Evolutionary conservation across 2,113 vertebrate species (phyloP), one percentile per base, ranked within the genome.

Genomic region (Microcebus griseorufus): DNA sequence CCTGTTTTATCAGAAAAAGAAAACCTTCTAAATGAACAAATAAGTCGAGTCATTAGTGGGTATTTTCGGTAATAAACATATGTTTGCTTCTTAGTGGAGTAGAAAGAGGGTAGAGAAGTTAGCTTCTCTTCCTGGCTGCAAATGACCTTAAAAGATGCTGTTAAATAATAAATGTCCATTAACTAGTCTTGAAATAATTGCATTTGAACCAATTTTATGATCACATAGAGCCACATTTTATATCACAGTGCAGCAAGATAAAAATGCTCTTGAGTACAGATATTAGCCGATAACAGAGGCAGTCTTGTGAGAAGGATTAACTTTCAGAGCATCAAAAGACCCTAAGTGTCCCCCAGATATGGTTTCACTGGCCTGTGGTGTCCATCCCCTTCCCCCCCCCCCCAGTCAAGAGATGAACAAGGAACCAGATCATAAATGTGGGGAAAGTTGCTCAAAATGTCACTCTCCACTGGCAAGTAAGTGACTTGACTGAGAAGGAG

Each of bases 151-250:
- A 81, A 93, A 70, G 65, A 93, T 16, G 60, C 65, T 86, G 84
- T 70, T 97, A 82, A 97, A 95, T 96, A 97, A 97, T 98, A 98
- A 95, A 95, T 90, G 95, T 89, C 90, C 95, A 97, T 97, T 97
- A 97, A 95, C 95, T 93, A 93, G 81, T 97, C 92, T 95, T 94
- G 60, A 91, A 94, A 32, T 75, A 76, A 60, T 67, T 92, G 34
- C 58, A 32, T 96, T 84, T 96, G 92, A 76, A 81, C 37, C 82
- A 93, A 53, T 82, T 87, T 97, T 94, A 88, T 90, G 69, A 94
- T 87, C 69, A 55, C 9, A 27, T 1, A 22, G 51, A 34, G 69
- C 34, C 65, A 3, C 27, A 67, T 86, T 81, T 93, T 51, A 84
- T 18, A 94, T 93, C 79, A 32, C 23, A 81, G 64, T 0, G 62